A percentile compares a stretch with the other conserved stretches of the same genome.
Evolutionary conservation across 2,113 vertebrate genomes (phyloP).

Genomic region (Asarcornis scutulata): DNA sequence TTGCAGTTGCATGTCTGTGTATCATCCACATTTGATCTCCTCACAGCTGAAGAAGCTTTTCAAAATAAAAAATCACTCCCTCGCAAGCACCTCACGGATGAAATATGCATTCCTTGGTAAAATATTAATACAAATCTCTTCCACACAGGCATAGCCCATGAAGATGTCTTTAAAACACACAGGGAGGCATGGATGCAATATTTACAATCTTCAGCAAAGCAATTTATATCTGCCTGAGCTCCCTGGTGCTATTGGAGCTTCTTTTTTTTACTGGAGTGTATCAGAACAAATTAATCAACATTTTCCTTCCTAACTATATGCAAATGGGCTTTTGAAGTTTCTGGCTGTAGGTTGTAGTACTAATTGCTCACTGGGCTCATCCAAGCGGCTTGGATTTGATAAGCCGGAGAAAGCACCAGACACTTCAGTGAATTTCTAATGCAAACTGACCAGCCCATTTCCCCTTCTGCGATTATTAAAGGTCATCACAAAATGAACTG

Average conservation of each 20-base stretch:
- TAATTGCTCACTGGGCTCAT: conserved; percentile 53
- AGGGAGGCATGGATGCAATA: conserved; percentile 14
- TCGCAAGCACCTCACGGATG: background rate
- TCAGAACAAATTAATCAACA: conserved; percentile 59
- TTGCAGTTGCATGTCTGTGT: background rate
- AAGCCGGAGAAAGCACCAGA: background rate
- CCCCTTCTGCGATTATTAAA: conserved; percentile 41
- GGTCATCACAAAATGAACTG: background rate
- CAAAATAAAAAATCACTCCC: conserved; percentile 2
- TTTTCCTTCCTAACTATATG: conserved; percentile 1
- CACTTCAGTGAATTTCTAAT: conserved; percentile 57
- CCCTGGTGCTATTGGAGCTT: background rate
- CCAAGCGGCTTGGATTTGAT: conserved; percentile 40
- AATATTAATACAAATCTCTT: conserved; percentile 48
- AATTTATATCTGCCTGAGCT: conserved; percentile 27
- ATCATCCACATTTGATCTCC: background rate
- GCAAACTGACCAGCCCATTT: conserved; percentile 1
- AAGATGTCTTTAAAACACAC: conserved; percentile 34
- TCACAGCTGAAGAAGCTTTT: background rate
- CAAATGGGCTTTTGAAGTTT: conserved; percentile 30
- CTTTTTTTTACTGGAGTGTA: background rate
- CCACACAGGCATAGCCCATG: background rate
- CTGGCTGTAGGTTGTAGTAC: conserved; percentile 3
- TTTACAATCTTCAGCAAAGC: conserved; percentile 46
- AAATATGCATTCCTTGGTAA: conserved; percentile 38